A percentile compares a stretch with the other conserved stretches of the same genome.
Conservation (phyloP, 1,140 invertebrate species). For the Diprion similis region DNA sequence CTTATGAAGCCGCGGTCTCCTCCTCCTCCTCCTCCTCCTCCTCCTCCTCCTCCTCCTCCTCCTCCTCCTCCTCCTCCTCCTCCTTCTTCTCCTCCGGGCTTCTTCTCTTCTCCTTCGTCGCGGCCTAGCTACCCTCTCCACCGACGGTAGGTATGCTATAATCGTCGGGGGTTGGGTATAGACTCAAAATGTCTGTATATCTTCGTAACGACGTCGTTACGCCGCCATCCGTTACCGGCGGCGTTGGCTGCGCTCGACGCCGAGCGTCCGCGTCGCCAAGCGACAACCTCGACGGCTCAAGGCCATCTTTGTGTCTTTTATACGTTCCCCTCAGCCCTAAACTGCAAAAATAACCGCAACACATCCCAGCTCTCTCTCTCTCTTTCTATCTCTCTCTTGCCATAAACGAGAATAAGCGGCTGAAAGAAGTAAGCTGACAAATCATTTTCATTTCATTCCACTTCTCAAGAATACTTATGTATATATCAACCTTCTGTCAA, state of each 20-base stretch:
- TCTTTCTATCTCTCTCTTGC: conserved; percentile 24
- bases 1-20: conserved; percentile 46
- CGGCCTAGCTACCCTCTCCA: neutral
- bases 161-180: conserved; percentile 26
- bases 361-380: too few species aligned
- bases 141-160: conserved; percentile 37
- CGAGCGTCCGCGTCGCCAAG: neutral
- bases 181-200: conserved; percentile 44
- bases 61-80: too few species aligned
- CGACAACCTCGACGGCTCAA: neutral
- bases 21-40: too few species aligned
- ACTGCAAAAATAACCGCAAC: too few species aligned
- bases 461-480: too few species aligned
- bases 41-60: conserved; percentile 33
- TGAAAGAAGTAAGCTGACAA: too few species aligned
- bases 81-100: conserved; percentile 18
- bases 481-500: too few species aligned
- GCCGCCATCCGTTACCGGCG: conserved; percentile 35
- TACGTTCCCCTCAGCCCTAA: too few species aligned
- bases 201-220: conserved; percentile 52
- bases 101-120: neutral
- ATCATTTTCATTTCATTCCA: too few species aligned
- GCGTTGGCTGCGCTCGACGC: neutral
- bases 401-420: too few species aligned
- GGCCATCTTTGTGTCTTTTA: too few species aligned